Evolutionary conservation across 2,797 vertebrate species (phyloP).

Genomic region (Silurus aristotelis): DNA sequence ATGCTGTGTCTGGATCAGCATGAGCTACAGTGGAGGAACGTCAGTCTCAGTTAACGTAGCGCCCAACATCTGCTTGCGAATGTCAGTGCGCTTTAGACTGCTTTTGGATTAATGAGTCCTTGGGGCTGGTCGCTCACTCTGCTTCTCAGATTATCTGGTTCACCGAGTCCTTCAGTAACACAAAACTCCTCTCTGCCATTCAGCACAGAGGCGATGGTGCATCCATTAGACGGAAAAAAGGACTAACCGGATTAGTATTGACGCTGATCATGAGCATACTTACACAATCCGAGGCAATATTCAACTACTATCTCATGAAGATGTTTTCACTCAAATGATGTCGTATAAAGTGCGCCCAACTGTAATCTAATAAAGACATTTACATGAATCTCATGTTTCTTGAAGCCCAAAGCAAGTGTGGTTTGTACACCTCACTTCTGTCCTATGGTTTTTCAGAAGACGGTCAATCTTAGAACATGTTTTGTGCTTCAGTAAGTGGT

Average conservation of each 20-base stretch:
- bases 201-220: conserved; percentile 26
- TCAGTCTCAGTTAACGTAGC: conserved; percentile 45
- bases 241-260: conserved; percentile 14
- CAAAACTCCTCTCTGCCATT: conserved; percentile 23
- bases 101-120: conserved; percentile 58
- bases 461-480: not conserved
- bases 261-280: conserved; percentile 14
- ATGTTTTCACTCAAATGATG: conserved; percentile 17
- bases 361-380: conserved; percentile 23
- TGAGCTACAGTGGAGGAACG: conserved; percentile 34
- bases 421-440: not conserved
- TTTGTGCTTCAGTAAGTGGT: not conserved
- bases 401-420: not conserved
- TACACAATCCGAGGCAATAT: conserved; percentile 10
- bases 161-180: conserved; percentile 53
- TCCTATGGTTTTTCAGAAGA: not conserved
- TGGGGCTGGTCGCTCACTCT: conserved; percentile 47
- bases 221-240: conserved; percentile 25
- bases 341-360: not conserved
- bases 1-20: not conserved
- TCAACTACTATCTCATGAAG: conserved; percentile 28
- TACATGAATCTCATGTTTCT: conserved; percentile 17
- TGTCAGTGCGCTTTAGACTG: conserved; percentile 53
- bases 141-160: conserved; percentile 55
- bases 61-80: conserved; percentile 47